Evolutionary conservation across 1,140 invertebrate genomes (phyloP).

Genomic region (Lepidotrigona ventralis): DNA sequence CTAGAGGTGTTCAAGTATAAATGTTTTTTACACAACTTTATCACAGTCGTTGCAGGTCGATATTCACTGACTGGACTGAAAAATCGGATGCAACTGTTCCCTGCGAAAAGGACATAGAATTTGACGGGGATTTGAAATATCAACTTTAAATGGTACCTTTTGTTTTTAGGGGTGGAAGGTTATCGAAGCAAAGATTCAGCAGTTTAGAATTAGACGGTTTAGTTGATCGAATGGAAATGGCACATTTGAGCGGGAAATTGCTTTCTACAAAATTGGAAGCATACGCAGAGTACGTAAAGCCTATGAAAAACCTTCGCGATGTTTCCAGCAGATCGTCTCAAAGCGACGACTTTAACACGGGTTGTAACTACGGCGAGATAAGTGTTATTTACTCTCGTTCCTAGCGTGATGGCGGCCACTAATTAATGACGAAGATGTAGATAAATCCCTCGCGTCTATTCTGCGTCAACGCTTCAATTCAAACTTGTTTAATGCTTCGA

Average conservation of each 20-base stretch:
- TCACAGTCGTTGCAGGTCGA: not conserved
- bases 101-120: not conserved
- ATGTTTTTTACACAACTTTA: too few species aligned
- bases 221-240: too few species aligned
- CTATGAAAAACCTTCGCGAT: not conserved
- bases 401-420: not conserved
- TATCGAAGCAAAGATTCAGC: not conserved
- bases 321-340: not conserved
- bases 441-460: not conserved
- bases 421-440: not conserved
- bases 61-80: not conserved
- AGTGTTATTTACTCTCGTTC: constrained; percentile 4
- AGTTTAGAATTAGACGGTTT: too few species aligned
- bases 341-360: not conserved
- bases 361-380: constrained; percentile 1
- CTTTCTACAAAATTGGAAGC: not conserved
- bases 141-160: not conserved
- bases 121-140: not conserved
- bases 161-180: not conserved
- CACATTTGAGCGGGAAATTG: not conserved
- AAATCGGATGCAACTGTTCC: not conserved
- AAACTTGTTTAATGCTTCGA: not conserved
- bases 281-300: not conserved
- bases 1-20: too few species aligned
- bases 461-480: not conserved